A percentile compares a stretch with the other conserved stretches of the same genome.
These are phyloP conservation scores for Melospiza georgiana DNA, from an alignment of 2,113 vertebrate genomes.

Conservation along the genomic window DNA sequence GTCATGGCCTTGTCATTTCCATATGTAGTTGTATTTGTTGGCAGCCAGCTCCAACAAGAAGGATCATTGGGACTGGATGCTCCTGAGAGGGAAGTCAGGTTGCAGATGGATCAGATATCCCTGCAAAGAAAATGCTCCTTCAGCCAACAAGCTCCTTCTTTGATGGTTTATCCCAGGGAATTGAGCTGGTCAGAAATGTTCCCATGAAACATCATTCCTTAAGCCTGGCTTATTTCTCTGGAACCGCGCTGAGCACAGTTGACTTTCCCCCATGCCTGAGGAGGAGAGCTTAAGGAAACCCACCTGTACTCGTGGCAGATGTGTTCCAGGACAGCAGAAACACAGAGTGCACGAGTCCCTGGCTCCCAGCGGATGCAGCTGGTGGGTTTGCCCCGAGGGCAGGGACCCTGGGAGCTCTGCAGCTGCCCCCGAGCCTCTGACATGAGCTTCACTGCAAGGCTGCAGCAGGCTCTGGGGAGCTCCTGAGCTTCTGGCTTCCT, in stretches of 20 bases:
- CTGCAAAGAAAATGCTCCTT: neutral
- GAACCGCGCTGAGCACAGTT: neutral
- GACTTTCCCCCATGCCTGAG: neutral
- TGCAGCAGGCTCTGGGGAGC: slow-evolving; percentile 37
- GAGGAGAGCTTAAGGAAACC: slow-evolving; percentile 53
- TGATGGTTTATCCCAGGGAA: neutral
- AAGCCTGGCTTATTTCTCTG: slow-evolving; percentile 3
- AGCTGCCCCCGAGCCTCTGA: slow-evolving; percentile 49
- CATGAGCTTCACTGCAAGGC: neutral
- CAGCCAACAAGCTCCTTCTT: neutral
- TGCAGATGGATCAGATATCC: slow-evolving; percentile 41
- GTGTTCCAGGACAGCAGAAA: slow-evolving; percentile 20
- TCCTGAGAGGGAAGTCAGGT: neutral
- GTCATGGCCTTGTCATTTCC: neutral
- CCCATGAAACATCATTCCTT: neutral
- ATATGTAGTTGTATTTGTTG: neutral
- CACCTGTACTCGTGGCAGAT: slow-evolving; percentile 51
- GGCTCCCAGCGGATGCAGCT: slow-evolving; percentile 35
- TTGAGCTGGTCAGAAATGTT: neutral
- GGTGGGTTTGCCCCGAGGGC: slow-evolving; percentile 46
- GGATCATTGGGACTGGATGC: neutral
- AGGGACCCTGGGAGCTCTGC: slow-evolving; percentile 29
- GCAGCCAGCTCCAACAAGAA: neutral
- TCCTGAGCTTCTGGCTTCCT: slow-evolving; percentile 62
- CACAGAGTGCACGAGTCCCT: neutral